These are phyloP conservation scores for Lasioglossum villosulum DNA, from an alignment of 2,888 invertebrate genomes.

Conservation along the genomic window DNA sequence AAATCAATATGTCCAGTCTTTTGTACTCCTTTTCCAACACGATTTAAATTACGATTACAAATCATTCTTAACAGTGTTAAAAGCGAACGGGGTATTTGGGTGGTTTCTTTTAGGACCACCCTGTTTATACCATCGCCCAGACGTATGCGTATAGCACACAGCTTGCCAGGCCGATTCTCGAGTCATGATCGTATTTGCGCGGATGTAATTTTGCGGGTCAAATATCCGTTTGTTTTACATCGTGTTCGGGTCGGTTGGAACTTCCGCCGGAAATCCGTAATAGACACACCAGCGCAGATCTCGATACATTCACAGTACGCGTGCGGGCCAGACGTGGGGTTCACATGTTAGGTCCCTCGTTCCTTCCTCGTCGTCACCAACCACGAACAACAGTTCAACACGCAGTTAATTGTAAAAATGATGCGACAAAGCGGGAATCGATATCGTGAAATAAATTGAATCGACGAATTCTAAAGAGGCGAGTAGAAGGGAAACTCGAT, in stretches of 20 bases:
- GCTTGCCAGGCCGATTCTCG: constrained; percentile 13
- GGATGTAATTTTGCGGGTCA: constrained; percentile 20
- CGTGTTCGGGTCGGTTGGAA: not conserved
- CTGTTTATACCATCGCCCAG: not conserved
- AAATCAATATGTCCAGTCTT: no score
- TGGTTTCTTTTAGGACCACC: not conserved
- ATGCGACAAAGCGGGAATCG: not conserved
- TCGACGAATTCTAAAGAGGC: not conserved
- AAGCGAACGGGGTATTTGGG: not conserved
- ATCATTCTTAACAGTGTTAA: not conserved
- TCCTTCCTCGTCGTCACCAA: not conserved
- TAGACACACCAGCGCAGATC: constrained; percentile 9
- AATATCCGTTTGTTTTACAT: constrained; percentile 29
- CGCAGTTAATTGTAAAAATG: not conserved
- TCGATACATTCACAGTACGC: constrained; percentile 7
- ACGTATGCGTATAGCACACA: not conserved
- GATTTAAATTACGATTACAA: not conserved
- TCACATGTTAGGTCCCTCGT: not conserved
- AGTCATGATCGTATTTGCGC: constrained; percentile 8
- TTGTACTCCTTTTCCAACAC: not conserved
- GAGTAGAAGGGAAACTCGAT: not conserved
- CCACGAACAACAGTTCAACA: not conserved
- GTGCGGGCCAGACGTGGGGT: not conserved
- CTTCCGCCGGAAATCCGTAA: constrained; percentile 17
- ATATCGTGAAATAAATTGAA: not conserved